Base-by-base conservation (phyloP, 2,113 vertebrate species). In the Carlito syrichta region DNA sequence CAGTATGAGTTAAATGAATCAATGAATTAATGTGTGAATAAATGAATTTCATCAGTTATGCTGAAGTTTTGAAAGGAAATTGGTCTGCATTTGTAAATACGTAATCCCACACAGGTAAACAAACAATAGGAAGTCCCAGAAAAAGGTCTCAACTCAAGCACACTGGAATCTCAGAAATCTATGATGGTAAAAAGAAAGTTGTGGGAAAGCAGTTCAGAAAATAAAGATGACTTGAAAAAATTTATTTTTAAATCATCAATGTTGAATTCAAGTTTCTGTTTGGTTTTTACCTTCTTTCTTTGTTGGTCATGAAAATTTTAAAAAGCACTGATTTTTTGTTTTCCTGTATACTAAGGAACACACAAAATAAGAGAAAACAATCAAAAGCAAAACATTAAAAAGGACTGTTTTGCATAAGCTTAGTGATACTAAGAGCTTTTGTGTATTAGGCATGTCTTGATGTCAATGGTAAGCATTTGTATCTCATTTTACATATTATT, bases 321-420 rank as follows among this genome's bases (percentile, higher is more conserved):
- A 63, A 77, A 68, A 22, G 76, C 79, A 89, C 30, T 90, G 35
- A 30, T 48, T 63, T 63, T 35, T 45, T 54, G 38, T 92, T 82
- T 92, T 32, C 63, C 32, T 54, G 1, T 43, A 56, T 79, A 66
- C 85, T 50, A 79, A 40, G 13, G 56, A 58, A 35, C 62, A 48
- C 83, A 43, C 77, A 77, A 91, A 91, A 74, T 2, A 10, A 96
- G 83, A 96, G 23, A 88, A 85, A 68, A 96, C 50, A 69, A 87
- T 52, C 2, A 2, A 58, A 68, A n/a, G 48, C 16, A 88, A 23
- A 4, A 48, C 2, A 56, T 45, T 38, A 62, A 73, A 74, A 86
- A 58, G 50, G 84, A 91, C 50, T 48, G 60, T 30, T 48, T 82
- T 54, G 45, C 85, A 79, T 85, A 63, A 79, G 6, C 35, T 56